These are phyloP conservation scores for Acanthopleura granulata DNA, from an alignment of 2,888 invertebrate species.

Conservation along the genomic window DNA sequence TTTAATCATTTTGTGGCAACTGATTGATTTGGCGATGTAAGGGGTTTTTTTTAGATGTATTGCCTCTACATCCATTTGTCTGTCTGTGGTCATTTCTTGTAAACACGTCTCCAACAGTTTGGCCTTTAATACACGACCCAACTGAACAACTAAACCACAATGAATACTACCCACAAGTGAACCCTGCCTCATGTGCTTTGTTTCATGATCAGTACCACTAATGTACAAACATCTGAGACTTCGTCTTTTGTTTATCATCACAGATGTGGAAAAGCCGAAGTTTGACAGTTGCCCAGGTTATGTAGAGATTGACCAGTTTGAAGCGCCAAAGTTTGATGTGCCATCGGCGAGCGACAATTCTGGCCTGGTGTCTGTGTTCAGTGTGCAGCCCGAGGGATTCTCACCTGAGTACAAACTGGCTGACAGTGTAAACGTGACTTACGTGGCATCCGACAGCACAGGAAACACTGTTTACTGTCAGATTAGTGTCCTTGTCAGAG, in stretches of 20 bases:
- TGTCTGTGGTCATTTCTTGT: too few relatives aligned
- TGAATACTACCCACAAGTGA: too few relatives aligned
- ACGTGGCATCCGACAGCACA: neutral
- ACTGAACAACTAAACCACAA: too few relatives aligned
- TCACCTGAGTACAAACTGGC: neutral
- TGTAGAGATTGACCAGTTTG: neutral
- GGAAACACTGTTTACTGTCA: neutral
- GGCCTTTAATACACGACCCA: neutral
- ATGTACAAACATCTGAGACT: too few relatives aligned
- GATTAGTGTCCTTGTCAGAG: neutral
- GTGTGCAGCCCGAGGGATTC: neutral
- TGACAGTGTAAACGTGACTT: neutral
- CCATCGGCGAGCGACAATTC: neutral
- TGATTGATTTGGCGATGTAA: too few relatives aligned
- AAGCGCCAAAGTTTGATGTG: neutral
- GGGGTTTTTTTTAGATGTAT: too few relatives aligned
- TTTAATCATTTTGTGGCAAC: too few relatives aligned
- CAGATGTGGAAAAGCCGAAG: neutral
- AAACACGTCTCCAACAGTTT: too few relatives aligned
- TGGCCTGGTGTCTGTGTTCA: constrained; percentile 5
- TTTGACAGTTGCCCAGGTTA: neutral
- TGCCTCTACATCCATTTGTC: too few relatives aligned
- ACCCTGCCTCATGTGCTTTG: too few relatives aligned
- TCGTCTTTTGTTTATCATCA: neutral
- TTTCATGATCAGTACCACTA: too few relatives aligned